Evolutionary conservation across 2,888 invertebrate genomes (phyloP).

Genomic region (Scelioninae gen. 2): DNA sequence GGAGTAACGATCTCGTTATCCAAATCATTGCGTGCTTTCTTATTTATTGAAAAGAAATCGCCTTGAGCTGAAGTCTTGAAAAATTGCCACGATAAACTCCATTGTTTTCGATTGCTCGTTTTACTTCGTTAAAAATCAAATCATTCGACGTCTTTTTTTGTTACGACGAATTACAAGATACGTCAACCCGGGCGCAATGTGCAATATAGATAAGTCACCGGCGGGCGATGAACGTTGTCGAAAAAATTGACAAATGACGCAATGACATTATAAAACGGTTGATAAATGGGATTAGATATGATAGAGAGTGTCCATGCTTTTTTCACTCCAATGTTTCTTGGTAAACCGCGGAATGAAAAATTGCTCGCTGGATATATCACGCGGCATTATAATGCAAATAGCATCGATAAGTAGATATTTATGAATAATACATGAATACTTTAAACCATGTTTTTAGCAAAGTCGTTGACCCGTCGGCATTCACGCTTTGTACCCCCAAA

Average conservation of each 20-base stretch:
- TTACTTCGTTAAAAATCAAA: conserved; percentile 56
- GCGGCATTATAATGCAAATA: conserved; percentile 52
- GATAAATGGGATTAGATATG: conserved; percentile 65
- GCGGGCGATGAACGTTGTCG: conserved; percentile 43
- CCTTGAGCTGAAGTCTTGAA: conserved; percentile 2
- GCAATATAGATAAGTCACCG: conserved; percentile 47
- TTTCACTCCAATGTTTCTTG: conserved; percentile 50
- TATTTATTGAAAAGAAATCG: conserved; percentile 38
- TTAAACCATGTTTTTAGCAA: conserved; percentile 41
- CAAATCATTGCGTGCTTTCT: conserved; percentile 33
- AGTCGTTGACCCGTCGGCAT: conserved; percentile 36
- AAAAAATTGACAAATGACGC: conserved; percentile 66
- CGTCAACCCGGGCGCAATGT: conserved; percentile 24
- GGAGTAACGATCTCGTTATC: conserved; percentile 47
- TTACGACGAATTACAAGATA: conserved; percentile 31
- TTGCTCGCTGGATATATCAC: conserved; percentile 42
- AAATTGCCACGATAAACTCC: background rate
- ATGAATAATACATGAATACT: conserved; percentile 51
- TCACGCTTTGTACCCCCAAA: conserved; percentile 9
- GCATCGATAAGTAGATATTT: conserved; percentile 50
- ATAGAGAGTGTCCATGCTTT: conserved; percentile 52
- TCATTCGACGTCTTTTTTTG: conserved; percentile 32
- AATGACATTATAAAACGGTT: conserved; percentile 70
- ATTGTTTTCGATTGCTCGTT: conserved; percentile 11
- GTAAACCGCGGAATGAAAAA: conserved; percentile 51